Conservation (phyloP, 64 coral and sea anemone species). For the Pocillopora verrucosa region DNA sequence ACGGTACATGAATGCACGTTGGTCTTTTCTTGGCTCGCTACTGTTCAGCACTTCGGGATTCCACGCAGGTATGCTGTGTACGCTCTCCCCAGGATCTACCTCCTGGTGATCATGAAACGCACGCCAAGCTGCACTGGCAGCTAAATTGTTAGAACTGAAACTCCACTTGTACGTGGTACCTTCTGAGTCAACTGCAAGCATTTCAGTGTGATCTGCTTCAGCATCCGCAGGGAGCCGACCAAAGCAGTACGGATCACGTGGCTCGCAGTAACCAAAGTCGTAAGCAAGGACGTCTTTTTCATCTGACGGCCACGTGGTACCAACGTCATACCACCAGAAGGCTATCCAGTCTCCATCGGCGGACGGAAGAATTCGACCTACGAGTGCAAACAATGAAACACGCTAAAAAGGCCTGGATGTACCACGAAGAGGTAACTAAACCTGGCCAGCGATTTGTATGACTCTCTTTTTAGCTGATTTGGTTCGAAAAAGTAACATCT, state of each 20-base stretch:
- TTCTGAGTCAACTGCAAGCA: constrained; percentile 19
- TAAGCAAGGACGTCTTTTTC: constrained; percentile 24
- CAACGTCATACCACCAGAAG: constrained; percentile 7
- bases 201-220: background rate
- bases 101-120: constrained; percentile 34
- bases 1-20: background rate
- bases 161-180: constrained; percentile 11
- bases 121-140: constrained; percentile 28
- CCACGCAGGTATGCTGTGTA: background rate
- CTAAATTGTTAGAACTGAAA: background rate
- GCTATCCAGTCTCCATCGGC: background rate
- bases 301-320: background rate
- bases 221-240: constrained; percentile 9
- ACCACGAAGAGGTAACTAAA: background rate
- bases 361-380: background rate
- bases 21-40: background rate
- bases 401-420: background rate
- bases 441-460: background rate
- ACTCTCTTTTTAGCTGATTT: too few species aligned
- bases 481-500: too few species aligned
- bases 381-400: background rate
- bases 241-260: constrained; percentile 18
- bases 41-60: background rate
- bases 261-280: constrained; percentile 1
- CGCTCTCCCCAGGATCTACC: background rate